Evolutionary conservation across 1,140 invertebrate species (phyloP), one percentile per base, ranked within the genome.

Genomic region (Cryptotermes secundus): DNA sequence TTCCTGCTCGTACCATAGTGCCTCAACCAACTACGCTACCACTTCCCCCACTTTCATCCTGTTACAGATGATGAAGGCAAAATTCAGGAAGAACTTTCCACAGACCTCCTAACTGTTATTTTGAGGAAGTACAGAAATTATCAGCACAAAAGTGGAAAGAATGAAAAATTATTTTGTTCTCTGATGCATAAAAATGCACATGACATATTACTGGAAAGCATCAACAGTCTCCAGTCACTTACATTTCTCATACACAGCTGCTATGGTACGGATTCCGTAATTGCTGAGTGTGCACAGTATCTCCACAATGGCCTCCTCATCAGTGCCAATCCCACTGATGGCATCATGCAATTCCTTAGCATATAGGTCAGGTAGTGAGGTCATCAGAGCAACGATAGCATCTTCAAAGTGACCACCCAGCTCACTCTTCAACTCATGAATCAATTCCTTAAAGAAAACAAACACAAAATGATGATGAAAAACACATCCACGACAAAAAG

Each of bases 391-490:
- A 14, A 93, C 83, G 36, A 94, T 90, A 34, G 91, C 90, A 85
- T 92, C 89, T 87, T 94, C 92, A 87, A 93, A 93, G 84, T 92
- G 91, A 34, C 93, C 93, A 85, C 89, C 88, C 24, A 94, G 87
- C 87, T 94, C 93, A 83, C 90, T 90, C 86, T 93, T 92, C 82
- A 94, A 87, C 80, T 93, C 92, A 81, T 90, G 89, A 31, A 93
- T 88, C 83, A 93, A 87, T 84, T 93, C 91, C 91, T 92, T 22
- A 1, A 81, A 84, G 10, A n/a, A 35, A 81, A 81, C 10, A n/a
- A 45, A 14, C 0, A 45, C 0, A 49, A 31, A 31, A 31, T 31
- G 12, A 49, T n/a, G 31, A 82, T 10, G 38, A 26, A 34, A 81
- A 38, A 49, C 19, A 49, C 19, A 49, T 12, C 14, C 4, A 49